Evolutionary conservation across 2,113 vertebrate species (phyloP).

Genomic region (Oenanthe melanoleuca): DNA sequence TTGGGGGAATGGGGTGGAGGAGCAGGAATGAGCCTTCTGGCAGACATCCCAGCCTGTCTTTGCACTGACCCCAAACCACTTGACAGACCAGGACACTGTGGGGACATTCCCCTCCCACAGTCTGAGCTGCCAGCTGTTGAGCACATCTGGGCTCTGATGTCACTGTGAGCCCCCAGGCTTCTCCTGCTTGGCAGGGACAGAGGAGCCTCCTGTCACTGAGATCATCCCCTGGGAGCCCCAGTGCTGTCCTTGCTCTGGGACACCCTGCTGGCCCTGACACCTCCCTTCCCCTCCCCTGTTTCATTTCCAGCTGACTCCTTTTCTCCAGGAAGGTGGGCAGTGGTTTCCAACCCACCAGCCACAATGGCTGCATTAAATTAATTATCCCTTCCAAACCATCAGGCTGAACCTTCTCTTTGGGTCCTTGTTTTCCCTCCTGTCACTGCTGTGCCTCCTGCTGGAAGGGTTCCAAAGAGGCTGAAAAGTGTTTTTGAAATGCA

Average conservation of each 20-base stretch:
- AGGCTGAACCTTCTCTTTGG: background rate
- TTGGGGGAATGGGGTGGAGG: background rate
- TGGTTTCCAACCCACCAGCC: background rate
- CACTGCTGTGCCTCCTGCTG: background rate
- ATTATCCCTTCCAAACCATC: background rate
- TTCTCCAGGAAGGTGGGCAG: background rate
- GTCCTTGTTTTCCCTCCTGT: background rate
- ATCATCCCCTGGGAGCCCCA: background rate
- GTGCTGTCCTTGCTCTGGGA: background rate
- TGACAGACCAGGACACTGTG: background rate
- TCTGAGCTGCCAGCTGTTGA: background rate
- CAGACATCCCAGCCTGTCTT: background rate
- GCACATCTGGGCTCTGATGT: background rate
- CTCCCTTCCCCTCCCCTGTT: background rate
- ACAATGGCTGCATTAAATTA: background rate
- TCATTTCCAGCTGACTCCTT: background rate
- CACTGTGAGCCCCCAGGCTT: background rate
- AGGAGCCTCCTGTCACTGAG: background rate
- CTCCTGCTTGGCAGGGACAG: background rate
- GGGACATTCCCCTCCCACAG: fast-evolving
- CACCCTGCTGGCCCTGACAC: background rate
- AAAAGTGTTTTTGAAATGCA: background rate
- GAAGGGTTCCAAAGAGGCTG: background rate
- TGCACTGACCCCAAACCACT: background rate
- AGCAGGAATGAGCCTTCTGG: background rate